Conservation (phyloP, 2,888 invertebrate genomes). For the Bombylius discolor region DNA sequence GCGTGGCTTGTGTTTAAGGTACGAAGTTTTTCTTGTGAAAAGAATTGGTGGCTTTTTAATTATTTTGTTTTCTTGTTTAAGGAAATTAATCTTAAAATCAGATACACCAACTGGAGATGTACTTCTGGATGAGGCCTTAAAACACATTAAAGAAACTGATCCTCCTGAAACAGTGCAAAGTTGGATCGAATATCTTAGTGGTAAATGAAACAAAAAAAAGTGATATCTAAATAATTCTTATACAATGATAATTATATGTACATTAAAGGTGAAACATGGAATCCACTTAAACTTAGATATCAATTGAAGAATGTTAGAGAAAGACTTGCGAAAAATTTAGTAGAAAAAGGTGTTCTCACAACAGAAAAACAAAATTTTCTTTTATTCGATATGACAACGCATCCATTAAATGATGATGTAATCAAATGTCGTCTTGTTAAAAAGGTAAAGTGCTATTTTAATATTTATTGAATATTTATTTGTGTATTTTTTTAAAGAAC, state of each 20-base stretch:
- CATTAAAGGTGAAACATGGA: constrained; percentile 88
- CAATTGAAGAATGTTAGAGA: constrained; percentile 98
- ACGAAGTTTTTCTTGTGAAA: constrained; percentile 18
- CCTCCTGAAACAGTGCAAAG: constrained; percentile 95
- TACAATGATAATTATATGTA: constrained; percentile 25
- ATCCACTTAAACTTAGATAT: constrained; percentile 94
- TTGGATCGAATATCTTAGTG: constrained; percentile 99
- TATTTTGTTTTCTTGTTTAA: constrained; percentile 14
- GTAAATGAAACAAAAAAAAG: constrained; percentile 37
- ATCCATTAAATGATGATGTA: constrained; percentile 90
- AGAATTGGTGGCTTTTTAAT: not conserved
- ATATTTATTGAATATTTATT: too few relatives aligned
- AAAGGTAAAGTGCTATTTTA: constrained; percentile 50
- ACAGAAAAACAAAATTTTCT: constrained; percentile 99
- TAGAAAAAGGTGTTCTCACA: constrained; percentile 97
- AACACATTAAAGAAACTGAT: constrained; percentile 96
- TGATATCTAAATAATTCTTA: too few relatives aligned
- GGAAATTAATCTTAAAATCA: constrained; percentile 67
- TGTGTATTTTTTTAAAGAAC: too few relatives aligned
- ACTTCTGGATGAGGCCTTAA: constrained; percentile 83
- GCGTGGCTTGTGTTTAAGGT: constrained; percentile 78
- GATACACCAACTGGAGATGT: constrained; percentile 97
- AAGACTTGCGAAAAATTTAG: constrained; percentile 95
- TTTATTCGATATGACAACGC: constrained; percentile 99
- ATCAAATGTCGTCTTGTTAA: constrained; percentile 94